phyloP scores from a whole-genome alignment of 2,888 invertebrate species.

The Eristalis pertinax region DNA sequence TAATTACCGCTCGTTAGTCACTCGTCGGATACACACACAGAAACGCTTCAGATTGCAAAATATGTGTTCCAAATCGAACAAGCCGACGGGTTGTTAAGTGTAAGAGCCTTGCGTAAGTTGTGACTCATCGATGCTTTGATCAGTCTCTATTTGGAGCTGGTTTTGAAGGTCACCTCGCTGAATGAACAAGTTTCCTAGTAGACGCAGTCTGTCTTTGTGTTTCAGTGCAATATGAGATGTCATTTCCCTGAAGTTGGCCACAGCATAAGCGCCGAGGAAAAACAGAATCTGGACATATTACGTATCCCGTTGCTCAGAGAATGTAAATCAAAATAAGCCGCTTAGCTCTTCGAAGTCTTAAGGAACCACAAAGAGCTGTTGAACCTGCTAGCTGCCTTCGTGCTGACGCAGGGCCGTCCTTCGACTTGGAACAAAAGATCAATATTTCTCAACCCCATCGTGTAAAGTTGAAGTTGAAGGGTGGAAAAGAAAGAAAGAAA shows the following conservation, averaged over 20 bases:
- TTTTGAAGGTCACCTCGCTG: neutral
- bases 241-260: neutral
- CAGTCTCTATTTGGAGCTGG: neutral
- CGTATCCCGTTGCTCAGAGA: neutral
- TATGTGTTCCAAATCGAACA: neutral
- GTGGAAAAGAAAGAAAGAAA: neutral
- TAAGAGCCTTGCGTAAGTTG: neutral
- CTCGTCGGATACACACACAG: neutral
- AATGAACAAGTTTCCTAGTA: neutral
- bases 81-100: neutral
- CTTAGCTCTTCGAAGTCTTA: neutral
- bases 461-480: constrained; percentile 1
- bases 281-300: neutral
- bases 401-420: neutral
- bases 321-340: neutral
- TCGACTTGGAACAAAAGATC: neutral
- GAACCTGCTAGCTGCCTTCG: neutral
- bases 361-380: neutral
- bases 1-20: neutral
- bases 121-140: neutral
- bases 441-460: neutral
- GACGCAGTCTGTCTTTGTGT: neutral
- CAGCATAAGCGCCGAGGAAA: neutral
- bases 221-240: neutral
- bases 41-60: neutral